Evolutionary conservation across 1,140 invertebrate species (phyloP).

Genomic region (Musca domestica): DNA sequence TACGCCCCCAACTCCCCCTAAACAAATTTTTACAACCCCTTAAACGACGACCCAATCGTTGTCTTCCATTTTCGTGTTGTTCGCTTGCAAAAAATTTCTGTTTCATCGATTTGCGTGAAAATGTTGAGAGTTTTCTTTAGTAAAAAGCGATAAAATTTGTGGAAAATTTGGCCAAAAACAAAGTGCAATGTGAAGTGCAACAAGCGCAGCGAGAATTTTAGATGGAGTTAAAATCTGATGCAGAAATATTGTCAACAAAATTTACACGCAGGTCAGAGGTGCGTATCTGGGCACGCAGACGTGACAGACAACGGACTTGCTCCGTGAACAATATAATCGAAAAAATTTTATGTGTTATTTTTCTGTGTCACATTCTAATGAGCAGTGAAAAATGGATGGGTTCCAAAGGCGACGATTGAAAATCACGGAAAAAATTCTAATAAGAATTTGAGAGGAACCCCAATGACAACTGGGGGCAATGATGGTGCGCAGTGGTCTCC

Average conservation of each 20-base stretch:
- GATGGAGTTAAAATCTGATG: slow-evolving; percentile 9
- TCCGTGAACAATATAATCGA: slow-evolving; percentile 51
- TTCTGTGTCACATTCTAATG: too few relatives aligned
- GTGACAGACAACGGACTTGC: slow-evolving; percentile 75
- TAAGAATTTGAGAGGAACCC: neutral
- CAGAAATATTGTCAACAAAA: slow-evolving; percentile 30
- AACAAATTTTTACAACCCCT: neutral
- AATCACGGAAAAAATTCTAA: neutral
- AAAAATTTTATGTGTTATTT: neutral
- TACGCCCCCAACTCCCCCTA: slow-evolving; percentile 7
- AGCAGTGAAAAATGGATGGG: too few relatives aligned
- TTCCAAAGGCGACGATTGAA: slow-evolving; percentile 20
- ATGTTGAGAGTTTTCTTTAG: slow-evolving; percentile 18
- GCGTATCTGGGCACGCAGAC: slow-evolving; percentile 73
- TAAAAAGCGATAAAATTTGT: slow-evolving; percentile 28
- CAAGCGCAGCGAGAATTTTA: slow-evolving; percentile 17
- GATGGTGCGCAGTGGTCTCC: neutral
- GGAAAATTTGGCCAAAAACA: slow-evolving; percentile 25
- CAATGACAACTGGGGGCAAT: neutral
- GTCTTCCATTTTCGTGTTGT: slow-evolving; percentile 25
- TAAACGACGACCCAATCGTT: slow-evolving; percentile 22
- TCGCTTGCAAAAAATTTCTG: slow-evolving; percentile 22
- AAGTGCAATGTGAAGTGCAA: slow-evolving; percentile 16
- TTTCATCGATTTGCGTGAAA: slow-evolving; percentile 25
- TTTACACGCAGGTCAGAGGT: slow-evolving; percentile 86